Evolutionary conservation across 2,888 invertebrate genomes (phyloP), one percentile per base, ranked within the genome.

Genomic region (Amphipoea lucens): DNA sequence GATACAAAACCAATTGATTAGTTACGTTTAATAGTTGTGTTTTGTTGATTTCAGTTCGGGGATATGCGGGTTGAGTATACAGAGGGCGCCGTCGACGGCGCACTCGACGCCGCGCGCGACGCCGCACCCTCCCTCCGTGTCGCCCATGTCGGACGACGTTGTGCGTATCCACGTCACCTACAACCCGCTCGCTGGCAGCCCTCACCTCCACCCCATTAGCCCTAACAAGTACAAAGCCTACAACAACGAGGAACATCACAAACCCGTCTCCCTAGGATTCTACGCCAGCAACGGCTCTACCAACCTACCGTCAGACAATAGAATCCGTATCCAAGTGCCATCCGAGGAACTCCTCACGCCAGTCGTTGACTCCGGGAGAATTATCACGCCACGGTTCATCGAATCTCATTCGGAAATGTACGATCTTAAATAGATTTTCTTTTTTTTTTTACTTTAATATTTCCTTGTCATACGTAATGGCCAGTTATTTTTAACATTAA

Each of bases 141-240:
- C 98, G 42, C 98, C 98, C 0, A 92, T 95, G 67, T 95, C 96
- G 0, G 97, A 97, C 69, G 98, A 98, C 93, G 97, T 98, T 69
- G 97, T 98, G 73, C 97, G 98, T 82, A 98, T 98, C 86, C 98
- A 98, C 94, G 98, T 98, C 76, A 98, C 98, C 2, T 98, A 98
- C 94, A 97, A 97, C 88, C 97, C 97, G 0, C 90, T 95, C 11
- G 91, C 95, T 0, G 97, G 97, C n/a, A 97, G 97, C 86, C 97
- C 97, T 2, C 96, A 94, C 77, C 92, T 97, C 1, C 97, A 97
- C 92, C 91, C 97, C 88, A 88, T 96, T 92, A 90, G 96, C 94
- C 91, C 97, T 87, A 93, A 94, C 68, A 96, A 96, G 88, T 94
- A 94, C 89, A 95, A 95, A 86, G 78, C 91, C 2, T 95, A 95